phyloP scores from a whole-genome alignment of 92 coral and sea anemone species.

The Anthopleura xanthogrammica region DNA sequence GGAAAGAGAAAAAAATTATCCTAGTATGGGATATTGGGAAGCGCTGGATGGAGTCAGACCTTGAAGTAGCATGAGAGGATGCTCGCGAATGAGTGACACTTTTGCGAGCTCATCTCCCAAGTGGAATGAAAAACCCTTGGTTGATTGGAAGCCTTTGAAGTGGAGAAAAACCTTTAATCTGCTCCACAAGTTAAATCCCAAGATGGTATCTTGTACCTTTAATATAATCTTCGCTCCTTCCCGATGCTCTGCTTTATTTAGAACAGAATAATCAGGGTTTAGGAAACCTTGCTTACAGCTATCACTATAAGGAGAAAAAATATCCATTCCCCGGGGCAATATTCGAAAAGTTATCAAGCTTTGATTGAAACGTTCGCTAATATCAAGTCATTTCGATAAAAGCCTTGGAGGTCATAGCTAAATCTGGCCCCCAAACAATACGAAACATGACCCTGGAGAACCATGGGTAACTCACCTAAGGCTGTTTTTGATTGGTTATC shows the following conservation, averaged over 20 bases:
- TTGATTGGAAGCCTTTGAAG: not conserved
- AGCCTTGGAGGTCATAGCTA: not conserved
- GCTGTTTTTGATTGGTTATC: constrained; percentile 2
- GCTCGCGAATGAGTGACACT: not conserved
- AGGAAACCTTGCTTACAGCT: too few species aligned
- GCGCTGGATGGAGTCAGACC: not conserved
- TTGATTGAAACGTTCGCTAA: constrained; percentile 1
- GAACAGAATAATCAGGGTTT: too few species aligned
- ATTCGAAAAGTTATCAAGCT: not conserved
- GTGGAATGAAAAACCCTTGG: not conserved
- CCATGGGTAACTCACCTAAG: not conserved
- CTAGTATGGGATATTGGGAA: not conserved
- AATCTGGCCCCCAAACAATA: not conserved
- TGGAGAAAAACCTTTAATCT: not conserved
- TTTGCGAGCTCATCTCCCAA: not conserved
- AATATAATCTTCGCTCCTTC: not conserved
- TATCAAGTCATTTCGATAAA: not conserved
- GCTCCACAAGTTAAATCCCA: not conserved
- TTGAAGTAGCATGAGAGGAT: not conserved
- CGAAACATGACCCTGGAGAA: not conserved
- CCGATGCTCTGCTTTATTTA: not conserved
- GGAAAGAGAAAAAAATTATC: not conserved
- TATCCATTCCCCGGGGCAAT: not conserved
- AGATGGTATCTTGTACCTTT: not conserved
- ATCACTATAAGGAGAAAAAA: not conserved